phyloP scores from a whole-genome alignment of 2,797 vertebrate species.

The Neosilurus mollespiculum region DNA sequence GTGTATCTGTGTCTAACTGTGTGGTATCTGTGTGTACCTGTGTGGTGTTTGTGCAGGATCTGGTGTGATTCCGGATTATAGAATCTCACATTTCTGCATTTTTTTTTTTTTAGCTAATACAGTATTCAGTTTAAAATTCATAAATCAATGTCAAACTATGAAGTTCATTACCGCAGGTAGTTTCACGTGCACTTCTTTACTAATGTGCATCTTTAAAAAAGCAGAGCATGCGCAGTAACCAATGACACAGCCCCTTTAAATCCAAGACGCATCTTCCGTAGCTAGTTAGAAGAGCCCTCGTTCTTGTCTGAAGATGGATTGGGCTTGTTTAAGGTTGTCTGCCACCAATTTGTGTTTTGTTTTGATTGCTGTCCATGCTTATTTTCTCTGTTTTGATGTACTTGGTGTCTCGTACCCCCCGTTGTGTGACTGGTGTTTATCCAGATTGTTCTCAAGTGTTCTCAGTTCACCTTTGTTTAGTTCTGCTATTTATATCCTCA shows the following conservation, averaged over 20 bases:
- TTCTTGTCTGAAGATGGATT: background rate
- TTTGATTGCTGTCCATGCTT: background rate
- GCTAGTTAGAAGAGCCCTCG: background rate
- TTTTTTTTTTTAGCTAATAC: no score
- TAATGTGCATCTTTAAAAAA: no score
- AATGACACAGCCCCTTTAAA: background rate
- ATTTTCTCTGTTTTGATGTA: background rate
- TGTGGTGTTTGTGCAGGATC: no score
- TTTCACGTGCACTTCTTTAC: no score
- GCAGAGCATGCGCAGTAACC: no score
- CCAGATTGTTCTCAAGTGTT: background rate
- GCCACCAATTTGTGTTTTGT: background rate
- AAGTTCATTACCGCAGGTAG: no score
- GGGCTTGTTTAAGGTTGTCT: background rate
- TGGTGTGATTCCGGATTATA: no score
- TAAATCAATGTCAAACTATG: no score
- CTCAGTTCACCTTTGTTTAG: background rate
- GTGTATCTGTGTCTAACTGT: no score
- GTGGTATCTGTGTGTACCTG: no score
- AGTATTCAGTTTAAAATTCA: no score
- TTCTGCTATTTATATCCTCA: background rate
- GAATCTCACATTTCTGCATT: no score
- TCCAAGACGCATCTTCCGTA: background rate
- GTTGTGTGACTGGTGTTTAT: background rate
- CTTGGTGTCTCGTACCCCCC: background rate